Percentiles rank a stretch among this genome's conserved stretches.
Conservation (phyloP, 2,797 vertebrate species). For the Podarcis siculus region DNA sequence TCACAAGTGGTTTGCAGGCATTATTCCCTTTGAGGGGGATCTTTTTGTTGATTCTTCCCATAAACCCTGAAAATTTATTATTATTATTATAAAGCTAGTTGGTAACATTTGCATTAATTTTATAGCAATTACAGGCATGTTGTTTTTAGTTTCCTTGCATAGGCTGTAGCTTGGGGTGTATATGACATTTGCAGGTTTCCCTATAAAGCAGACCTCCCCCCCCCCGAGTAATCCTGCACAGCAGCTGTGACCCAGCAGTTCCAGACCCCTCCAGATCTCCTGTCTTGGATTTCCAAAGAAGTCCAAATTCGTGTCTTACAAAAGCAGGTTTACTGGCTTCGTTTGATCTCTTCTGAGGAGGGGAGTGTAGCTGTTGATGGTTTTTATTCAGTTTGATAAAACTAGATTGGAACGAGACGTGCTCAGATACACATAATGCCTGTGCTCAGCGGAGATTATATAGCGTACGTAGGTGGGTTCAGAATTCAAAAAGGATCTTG, state of each 20-base stretch:
- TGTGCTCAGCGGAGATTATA: background rate
- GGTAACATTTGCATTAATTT: background rate
- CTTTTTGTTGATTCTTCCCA: background rate
- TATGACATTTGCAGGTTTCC: background rate
- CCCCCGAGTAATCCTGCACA: background rate
- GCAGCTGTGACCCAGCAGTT: background rate
- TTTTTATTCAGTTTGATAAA: background rate
- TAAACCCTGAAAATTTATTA: background rate
- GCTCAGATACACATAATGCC: background rate
- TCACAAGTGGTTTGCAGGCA: constrained; percentile 13
- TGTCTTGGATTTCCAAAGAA: background rate
- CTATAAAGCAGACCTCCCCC: background rate
- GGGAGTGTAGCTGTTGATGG: background rate
- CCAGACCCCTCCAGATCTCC: background rate
- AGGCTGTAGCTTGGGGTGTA: background rate
- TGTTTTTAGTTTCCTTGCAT: constrained; percentile 6
- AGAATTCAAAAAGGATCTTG: background rate
- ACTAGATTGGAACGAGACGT: background rate
- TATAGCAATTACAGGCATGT: background rate
- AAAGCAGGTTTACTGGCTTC: background rate
- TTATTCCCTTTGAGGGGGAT: constrained; percentile 33
- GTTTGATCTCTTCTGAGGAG: background rate
- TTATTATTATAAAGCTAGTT: background rate
- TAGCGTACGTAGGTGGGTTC: background rate
- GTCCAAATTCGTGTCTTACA: background rate